Evolutionary conservation across 1,140 invertebrate species (phyloP), one percentile per base, ranked within the genome.

Genomic region (Drosophila nigrodunni): DNA sequence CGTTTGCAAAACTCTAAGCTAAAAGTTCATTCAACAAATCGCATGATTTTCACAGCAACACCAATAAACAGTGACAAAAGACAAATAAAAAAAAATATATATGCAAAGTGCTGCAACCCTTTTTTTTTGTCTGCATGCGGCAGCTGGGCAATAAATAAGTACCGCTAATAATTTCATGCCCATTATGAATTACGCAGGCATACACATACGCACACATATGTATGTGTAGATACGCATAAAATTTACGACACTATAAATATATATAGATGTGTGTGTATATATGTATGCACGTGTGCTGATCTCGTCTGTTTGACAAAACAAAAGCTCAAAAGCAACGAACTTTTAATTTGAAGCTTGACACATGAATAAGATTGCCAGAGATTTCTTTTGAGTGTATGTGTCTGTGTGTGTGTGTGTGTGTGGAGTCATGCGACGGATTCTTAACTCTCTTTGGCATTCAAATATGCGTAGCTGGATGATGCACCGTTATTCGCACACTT

Each of bases 101-200:
- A 41, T 21, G 52, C 37, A 34, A 62, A 74, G 37, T 58, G 54
- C 67, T 71, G 59, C 60, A 71, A 71, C 68, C 73, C 68, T 71
- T 71, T 71, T 64, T 67, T 54, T 37, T 35, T n/a, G 47, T 47
- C 34, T 74, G 57, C 50, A 64, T 62, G 50, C 55, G 66, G 66
- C 52, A 74, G 52, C 72, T 73, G 70, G 54, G 34, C 39, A 74
- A 34, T 55, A 69, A 74, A 54, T 58, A 68, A 68, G 64, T 69
- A 74, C 49, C 67, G 54, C 67, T 71, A 44, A 43, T 74, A 62
- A 54, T 61, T 61, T 49, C 58, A 57, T 49, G 43, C 30, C 50
- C 35, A 69, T 74, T 74, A 57, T 65, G 67, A 75, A 75, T 75
- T 75, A 60, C 58, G 25, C 39, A 70, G 58, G 6, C 55, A 59